Base-by-base conservation (phyloP, 1,140 invertebrate species). In the Ceratoteleas bidentatus region DNA sequence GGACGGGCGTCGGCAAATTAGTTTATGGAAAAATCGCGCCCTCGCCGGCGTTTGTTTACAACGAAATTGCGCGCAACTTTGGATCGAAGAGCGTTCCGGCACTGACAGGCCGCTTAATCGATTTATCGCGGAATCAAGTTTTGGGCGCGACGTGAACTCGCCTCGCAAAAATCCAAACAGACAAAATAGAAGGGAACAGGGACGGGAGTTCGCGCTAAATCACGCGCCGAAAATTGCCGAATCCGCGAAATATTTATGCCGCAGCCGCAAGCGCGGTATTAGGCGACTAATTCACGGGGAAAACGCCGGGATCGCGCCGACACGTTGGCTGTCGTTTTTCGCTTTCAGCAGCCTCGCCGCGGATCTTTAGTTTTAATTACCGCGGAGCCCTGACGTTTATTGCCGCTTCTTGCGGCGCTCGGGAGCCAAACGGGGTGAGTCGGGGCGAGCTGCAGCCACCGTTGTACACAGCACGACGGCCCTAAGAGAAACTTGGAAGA, bases 311-410 rank as follows among this genome's bases (percentile, higher is more conserved):
- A 13, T 47, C 69, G 36, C 74, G 78, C 75, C 68, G 70, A 79
- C 74, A 66, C 81, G 76, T 69, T 66, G 72, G 73, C 83, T 86
- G 87, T 88, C 89, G 87, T 90, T 90, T 90, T 90, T 88, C 85
- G 82, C 74, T 86, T 82, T 85, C 85, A 78, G 56, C 69, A 80
- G 60, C 75, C 72, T 70, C 78, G 69, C 72, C 75, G 69, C 64
- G 86, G 86, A 90, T 90, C 88, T 90, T 90, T 89, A 90, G 89
- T 90, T 90, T 90, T 90, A 90, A 90, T 90, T 90, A 89, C 87
- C 85, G 78, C 68, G 68, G 76, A 87, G 84, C 66, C 87, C 87
- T 90, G 89, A 90, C 89, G 89, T 89, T 90, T 90, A 90, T 90
- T 90, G 88, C 88, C 85, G 84, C 86, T 88, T 89, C 88, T 90